Conservation (phyloP, 2,797 vertebrate genomes). For the Danio tinwini region DNA sequence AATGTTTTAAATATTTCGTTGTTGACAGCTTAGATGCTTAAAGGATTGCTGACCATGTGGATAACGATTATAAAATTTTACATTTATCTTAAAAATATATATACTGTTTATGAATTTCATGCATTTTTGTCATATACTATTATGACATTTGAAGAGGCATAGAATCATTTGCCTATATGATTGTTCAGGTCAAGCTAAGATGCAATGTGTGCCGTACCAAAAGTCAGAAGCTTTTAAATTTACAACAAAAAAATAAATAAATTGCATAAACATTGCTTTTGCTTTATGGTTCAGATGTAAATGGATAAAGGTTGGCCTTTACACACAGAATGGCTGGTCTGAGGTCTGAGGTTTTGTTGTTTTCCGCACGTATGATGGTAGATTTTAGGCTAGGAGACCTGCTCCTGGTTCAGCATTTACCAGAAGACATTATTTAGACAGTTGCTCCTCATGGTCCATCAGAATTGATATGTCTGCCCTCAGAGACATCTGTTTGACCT, state of each 20-base stretch:
- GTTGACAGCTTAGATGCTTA: neutral
- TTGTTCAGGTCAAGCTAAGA: neutral
- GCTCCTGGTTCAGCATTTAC: conserved; percentile 14
- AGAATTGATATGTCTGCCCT: conserved; percentile 62
- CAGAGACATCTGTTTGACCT: conserved; percentile 57
- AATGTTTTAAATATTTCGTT: too few relatives aligned
- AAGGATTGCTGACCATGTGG: too few relatives aligned
- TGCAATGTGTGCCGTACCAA: neutral
- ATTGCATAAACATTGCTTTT: neutral
- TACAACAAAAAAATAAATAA: neutral
- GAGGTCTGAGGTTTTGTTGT: neutral
- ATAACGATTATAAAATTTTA: too few relatives aligned
- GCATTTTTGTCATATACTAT: too few relatives aligned
- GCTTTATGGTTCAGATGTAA: neutral
- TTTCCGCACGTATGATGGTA: neutral
- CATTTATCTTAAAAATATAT: too few relatives aligned
- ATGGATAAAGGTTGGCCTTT: neutral
- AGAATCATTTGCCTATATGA: neutral
- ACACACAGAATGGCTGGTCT: neutral
- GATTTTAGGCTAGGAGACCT: neutral
- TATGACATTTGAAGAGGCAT: too few relatives aligned
- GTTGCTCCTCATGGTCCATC: conserved; percentile 64
- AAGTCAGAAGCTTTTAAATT: neutral
- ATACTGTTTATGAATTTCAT: too few relatives aligned
- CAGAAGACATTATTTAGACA: conserved; percentile 12